These are phyloP conservation scores for Sarcophaga subvicina DNA, from an alignment of 2,888 invertebrate species.

Conservation along the genomic window DNA sequence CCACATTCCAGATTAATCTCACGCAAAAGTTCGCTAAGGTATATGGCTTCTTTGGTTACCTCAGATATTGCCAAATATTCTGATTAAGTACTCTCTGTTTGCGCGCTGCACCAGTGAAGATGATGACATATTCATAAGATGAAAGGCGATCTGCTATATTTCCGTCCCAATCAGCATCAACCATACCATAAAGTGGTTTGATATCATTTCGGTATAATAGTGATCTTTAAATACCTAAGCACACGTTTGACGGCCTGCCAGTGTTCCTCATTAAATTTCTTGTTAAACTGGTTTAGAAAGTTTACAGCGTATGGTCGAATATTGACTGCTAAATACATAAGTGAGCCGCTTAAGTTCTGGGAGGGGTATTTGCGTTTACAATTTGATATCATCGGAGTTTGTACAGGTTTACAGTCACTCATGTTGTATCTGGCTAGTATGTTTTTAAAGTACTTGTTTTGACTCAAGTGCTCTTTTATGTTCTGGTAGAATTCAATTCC, in stretches of 20 bases:
- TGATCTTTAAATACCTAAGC: constrained; percentile 52
- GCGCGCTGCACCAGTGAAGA: constrained; percentile 59
- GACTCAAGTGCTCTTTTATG: constrained; percentile 12
- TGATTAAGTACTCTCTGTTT: constrained; percentile 67
- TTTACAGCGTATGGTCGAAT: constrained; percentile 55
- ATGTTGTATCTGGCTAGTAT: constrained; percentile 23
- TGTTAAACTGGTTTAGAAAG: constrained; percentile 59
- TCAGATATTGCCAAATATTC: constrained; percentile 65
- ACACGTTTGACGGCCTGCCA: constrained; percentile 68
- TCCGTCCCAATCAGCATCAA: constrained; percentile 67
- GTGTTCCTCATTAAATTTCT: constrained; percentile 56
- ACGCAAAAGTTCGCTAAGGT: constrained; percentile 39
- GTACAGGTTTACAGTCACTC: constrained; percentile 47
- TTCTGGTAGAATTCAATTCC: constrained; percentile 54
- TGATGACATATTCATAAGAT: constrained; percentile 12
- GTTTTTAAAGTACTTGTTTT: constrained; percentile 24
- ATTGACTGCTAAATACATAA: constrained; percentile 59
- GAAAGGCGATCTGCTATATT: constrained; percentile 57
- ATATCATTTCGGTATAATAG: constrained; percentile 41
- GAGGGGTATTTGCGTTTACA: constrained; percentile 51
- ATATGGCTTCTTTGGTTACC: constrained; percentile 61
- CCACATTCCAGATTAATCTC: not conserved
- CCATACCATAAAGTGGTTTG: constrained; percentile 51
- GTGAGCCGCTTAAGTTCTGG: constrained; percentile 58
- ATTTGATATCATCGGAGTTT: constrained; percentile 33